Percentiles rank a stretch among this genome's conserved stretches.
phyloP scores from a whole-genome alignment of 2,888 invertebrate species.

The Tromatobia lineatoria region DNA sequence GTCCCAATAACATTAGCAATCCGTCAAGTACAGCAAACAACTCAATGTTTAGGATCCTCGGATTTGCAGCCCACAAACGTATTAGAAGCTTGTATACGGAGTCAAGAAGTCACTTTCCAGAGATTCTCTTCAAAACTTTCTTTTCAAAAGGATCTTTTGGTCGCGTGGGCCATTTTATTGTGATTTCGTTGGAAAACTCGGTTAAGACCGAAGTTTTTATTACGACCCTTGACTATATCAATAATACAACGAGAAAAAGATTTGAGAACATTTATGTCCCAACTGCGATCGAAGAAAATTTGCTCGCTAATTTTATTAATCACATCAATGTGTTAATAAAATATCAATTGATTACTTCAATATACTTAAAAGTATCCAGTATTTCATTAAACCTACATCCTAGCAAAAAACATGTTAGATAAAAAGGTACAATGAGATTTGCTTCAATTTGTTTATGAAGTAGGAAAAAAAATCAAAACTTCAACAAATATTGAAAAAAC shows the following conservation, averaged over 20 bases:
- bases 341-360: too few species aligned
- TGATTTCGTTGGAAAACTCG: neutral
- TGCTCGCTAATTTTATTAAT: too few species aligned
- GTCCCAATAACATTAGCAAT: slow-evolving; percentile 51
- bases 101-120: slow-evolving; percentile 59
- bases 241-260: neutral
- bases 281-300: too few species aligned
- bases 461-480: too few species aligned
- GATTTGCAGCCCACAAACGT: neutral
- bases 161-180: slow-evolving; percentile 4
- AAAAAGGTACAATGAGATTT: too few species aligned
- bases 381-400: too few species aligned
- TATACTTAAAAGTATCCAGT: too few species aligned
- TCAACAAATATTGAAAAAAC: too few species aligned
- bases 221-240: neutral
- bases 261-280: too few species aligned
- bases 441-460: too few species aligned
- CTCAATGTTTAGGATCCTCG: slow-evolving; percentile 8
- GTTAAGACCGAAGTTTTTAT: neutral
- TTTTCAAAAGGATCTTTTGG: neutral
- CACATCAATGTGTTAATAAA: too few species aligned
- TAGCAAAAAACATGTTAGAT: too few species aligned
- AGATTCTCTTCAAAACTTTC: neutral
- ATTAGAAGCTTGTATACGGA: slow-evolving; percentile 7
- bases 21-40: slow-evolving; percentile 53